A percentile compares a stretch with the other conserved stretches of the same genome.
phyloP scores from a whole-genome alignment of 2,888 invertebrate genomes.

The Volucella inflata region DNA sequence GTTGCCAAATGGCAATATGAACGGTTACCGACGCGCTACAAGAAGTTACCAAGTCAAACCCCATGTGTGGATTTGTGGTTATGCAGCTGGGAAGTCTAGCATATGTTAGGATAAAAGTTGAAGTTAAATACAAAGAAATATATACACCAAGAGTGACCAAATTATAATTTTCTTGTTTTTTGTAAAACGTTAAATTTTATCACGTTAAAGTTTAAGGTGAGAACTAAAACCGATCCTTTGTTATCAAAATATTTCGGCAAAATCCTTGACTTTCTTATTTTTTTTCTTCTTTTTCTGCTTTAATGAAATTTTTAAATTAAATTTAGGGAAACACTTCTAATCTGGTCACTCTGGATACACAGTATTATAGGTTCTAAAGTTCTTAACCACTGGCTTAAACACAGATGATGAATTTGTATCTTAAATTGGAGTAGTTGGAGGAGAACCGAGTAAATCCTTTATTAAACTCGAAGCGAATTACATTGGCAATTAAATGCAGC shows the following conservation, averaged over 20 bases:
- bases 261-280: too few species aligned
- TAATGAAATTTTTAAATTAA: too few species aligned
- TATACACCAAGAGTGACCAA: neutral
- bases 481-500: slow-evolving; percentile 58
- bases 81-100: slow-evolving; percentile 33
- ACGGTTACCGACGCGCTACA: neutral
- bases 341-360: too few species aligned
- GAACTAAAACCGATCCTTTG: too few species aligned
- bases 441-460: slow-evolving; percentile 25
- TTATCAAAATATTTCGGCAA: too few species aligned
- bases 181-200: too few species aligned
- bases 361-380: slow-evolving; percentile 30
- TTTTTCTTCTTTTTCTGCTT: too few species aligned
- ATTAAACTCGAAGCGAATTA: slow-evolving; percentile 48
- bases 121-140: neutral
- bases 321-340: too few species aligned
- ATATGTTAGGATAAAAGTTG: slow-evolving; percentile 12
- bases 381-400: slow-evolving; percentile 4
- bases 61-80: slow-evolving; percentile 17
- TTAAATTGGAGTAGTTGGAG: neutral
- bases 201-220: too few species aligned
- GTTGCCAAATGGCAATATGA: slow-evolving; percentile 12
- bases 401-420: slow-evolving; percentile 35
- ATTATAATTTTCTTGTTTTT: too few species aligned
- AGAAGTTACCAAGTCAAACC: slow-evolving; percentile 24